Evolutionary conservation across 2,797 vertebrate species (phyloP).

Genomic region (Trachurus trachurus): DNA sequence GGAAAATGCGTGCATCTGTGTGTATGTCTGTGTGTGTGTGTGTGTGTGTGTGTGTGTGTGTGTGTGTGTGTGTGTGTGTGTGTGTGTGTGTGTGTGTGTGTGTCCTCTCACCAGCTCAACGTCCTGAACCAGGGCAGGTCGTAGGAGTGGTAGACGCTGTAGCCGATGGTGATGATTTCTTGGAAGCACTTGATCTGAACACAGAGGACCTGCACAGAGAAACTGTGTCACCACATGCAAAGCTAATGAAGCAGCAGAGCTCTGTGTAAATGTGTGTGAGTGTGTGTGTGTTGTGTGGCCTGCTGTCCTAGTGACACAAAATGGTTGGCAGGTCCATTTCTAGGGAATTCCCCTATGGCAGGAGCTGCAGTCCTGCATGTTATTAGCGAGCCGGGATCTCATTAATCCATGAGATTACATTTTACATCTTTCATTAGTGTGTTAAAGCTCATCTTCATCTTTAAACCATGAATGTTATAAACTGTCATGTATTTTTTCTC

Average conservation of each 20-base stretch:
- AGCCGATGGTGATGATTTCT: conserved; percentile 98
- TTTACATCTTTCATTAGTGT: neutral
- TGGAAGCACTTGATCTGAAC: conserved; percentile 99
- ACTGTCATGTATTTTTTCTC: neutral
- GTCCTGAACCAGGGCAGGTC: conserved; percentile 99
- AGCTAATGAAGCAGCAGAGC: neutral
- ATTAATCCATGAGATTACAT: conserved; percentile 2
- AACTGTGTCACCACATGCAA: neutral
- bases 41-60: neutral
- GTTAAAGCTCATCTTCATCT: neutral
- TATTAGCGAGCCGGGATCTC: conserved; percentile 16
- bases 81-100: neutral
- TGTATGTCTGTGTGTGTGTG: no score
- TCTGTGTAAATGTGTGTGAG: neutral
- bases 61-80: no score
- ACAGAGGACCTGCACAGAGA: conserved; percentile 91
- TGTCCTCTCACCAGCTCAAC: conserved; percentile 92
- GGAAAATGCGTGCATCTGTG: neutral
- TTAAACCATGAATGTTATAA: neutral
- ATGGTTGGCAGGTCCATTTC: conserved; percentile 42
- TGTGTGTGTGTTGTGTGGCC: conserved; percentile 1
- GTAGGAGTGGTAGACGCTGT: conserved; percentile 96
- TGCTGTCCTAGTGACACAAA: conserved; percentile 54
- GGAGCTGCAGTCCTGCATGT: neutral
- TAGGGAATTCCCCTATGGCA: conserved; percentile 32